phyloP scores from a whole-genome alignment of 1,140 invertebrate species.

The Papilio dardanus region DNA sequence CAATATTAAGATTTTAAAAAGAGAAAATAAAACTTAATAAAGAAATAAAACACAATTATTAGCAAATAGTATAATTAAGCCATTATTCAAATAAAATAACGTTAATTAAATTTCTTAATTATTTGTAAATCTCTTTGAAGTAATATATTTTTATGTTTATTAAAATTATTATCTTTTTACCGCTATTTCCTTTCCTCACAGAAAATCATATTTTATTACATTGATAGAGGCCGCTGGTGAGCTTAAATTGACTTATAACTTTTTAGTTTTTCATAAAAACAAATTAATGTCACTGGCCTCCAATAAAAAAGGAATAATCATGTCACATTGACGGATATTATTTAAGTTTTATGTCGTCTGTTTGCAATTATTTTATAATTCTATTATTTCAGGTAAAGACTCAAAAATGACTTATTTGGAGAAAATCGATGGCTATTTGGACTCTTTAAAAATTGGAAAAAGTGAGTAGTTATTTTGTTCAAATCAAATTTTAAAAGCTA shows the following conservation, averaged over 20 bases:
- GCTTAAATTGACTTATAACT: neutral
- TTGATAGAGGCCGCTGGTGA: no score
- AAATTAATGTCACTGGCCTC: neutral
- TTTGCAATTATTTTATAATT: neutral
- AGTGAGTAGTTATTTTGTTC: conserved; percentile 57
- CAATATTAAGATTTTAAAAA: neutral
- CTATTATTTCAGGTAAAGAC: conserved; percentile 51
- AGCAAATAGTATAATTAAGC: no score
- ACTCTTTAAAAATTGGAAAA: conserved; percentile 74
- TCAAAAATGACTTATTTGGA: conserved; percentile 72
- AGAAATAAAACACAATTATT: no score
- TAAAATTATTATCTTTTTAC: no score
- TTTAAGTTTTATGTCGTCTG: neutral
- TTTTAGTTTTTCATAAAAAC: neutral
- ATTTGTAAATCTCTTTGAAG: no score
- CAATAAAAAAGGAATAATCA: neutral
- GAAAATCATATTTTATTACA: no score
- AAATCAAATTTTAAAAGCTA: neutral
- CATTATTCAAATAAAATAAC: no score
- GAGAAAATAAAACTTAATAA: no score
- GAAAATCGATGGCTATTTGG: conserved; percentile 72
- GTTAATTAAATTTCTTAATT: no score
- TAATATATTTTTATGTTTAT: no score
- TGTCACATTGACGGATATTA: neutral
- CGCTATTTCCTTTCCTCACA: no score